Conservation (phyloP, 1,140 invertebrate genomes). For the Drosophila repletoides region DNA sequence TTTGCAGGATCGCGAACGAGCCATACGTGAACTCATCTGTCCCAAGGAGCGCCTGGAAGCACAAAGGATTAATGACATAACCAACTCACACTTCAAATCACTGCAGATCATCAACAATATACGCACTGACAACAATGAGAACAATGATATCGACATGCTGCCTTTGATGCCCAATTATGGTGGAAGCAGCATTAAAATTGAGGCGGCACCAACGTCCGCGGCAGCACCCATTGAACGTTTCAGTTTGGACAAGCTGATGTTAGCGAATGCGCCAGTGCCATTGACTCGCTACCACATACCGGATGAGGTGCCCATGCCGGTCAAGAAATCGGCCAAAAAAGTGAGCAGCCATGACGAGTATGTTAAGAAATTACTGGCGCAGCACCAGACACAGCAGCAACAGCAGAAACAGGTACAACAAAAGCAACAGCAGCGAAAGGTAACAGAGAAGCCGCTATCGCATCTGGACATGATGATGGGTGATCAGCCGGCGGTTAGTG, state of each 20-base stretch:
- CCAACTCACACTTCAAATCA: constrained; percentile 80
- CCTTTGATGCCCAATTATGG: constrained; percentile 55
- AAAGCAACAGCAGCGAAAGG: constrained; percentile 21
- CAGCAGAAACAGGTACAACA: constrained; percentile 30
- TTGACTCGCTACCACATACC: constrained; percentile 47
- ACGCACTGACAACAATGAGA: constrained; percentile 79
- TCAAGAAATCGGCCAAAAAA: constrained; percentile 76
- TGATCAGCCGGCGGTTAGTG: constrained; percentile 67
- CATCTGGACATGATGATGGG: constrained; percentile 78
- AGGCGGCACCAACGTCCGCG: constrained; percentile 13
- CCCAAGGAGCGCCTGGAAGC: constrained; percentile 76
- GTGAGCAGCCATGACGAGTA: constrained; percentile 44
- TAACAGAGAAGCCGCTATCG: background rate
- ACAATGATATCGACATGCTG: constrained; percentile 76
- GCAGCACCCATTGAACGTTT: constrained; percentile 44
- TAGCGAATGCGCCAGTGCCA: constrained; percentile 54
- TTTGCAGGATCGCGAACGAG: constrained; percentile 68
- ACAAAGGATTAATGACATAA: constrained; percentile 75
- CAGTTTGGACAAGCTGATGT: constrained; percentile 66
- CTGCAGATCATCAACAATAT: constrained; percentile 80
- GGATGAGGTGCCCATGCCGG: constrained; percentile 68
- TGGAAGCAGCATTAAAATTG: constrained; percentile 23
- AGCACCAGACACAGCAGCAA: constrained; percentile 30
- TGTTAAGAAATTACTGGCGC: constrained; percentile 41
- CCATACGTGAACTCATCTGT: constrained; percentile 69